Base-by-base conservation (phyloP, 2,888 invertebrate genomes). In the Orthosia gracilis region DNA sequence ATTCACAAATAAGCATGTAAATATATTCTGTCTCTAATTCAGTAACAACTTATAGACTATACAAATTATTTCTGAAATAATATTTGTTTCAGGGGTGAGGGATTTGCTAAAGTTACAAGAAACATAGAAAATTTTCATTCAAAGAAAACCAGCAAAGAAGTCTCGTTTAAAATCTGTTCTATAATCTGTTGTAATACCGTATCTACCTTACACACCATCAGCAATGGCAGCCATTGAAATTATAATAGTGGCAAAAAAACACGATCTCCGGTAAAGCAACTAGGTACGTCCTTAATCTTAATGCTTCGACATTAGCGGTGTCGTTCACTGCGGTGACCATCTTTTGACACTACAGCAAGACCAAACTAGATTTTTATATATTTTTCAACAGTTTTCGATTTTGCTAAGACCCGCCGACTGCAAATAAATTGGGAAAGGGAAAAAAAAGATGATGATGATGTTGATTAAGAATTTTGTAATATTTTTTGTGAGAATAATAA, bases 281-380 rank as follows among this genome's bases (percentile, higher is more conserved):
- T 92, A 90, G 92, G 90, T 91, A 88, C 90, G 95, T 94, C 95
- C 94, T 96, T 94, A 94, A 93, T 93, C 92, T 92, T 94, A 94
- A 95, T 94, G 93, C 89, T 88, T 85, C 79, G 88, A 91, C 93
- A 94, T 94, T 93, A 94, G 90, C 87, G 87, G 87, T 91, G 92
- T 91, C 90, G 85, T 87, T 73, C 40, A 5, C 47, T 84, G 57
- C 3, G 78, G 89, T 90, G 86, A 85, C 92, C 90, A 92, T 84
- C 50, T 62, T 69, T 77, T 74, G 26, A 52, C 1, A 26, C 0
- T 1, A 11, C 15, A 26, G 9, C 18, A 45, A 52, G 23, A 71
- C 52, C 23, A n/a, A 3, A n/a, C 13, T 49, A 26, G 4, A 17
- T 59, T 4, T 5, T 26, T 4, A 31, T 31, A 4, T 57, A 58